Evolutionary conservation across 2,113 vertebrate genomes (phyloP).

Genomic region (Laticauda colubrina): DNA sequence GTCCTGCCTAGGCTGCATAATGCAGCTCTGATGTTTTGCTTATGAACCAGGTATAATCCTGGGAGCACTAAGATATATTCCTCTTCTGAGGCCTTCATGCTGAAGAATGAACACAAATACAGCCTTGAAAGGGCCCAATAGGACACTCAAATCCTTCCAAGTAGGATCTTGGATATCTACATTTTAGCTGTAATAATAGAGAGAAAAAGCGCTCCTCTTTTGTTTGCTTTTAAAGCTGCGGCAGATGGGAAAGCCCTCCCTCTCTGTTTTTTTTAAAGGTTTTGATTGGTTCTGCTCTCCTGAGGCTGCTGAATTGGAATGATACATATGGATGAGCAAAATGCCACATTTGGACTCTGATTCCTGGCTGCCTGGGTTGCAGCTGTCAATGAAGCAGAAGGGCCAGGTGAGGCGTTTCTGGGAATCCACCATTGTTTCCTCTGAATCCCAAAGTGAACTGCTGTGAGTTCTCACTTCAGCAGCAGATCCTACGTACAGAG

Average conservation of each 20-base stretch:
- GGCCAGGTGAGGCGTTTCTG: conserved; percentile 2
- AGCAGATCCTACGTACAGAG: conserved; percentile 42
- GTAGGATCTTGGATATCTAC: not conserved
- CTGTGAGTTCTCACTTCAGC: conserved; percentile 25
- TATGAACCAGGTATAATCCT: not conserved
- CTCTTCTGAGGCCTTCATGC: conserved; percentile 1
- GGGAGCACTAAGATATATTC: not conserved
- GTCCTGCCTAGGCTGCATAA: not conserved
- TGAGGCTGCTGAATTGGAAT: conserved; percentile 12
- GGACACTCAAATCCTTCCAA: not conserved
- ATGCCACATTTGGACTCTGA: conserved; percentile 21
- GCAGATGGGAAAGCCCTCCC: not conserved
- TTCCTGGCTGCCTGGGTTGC: conserved; percentile 25
- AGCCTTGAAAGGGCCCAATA: not conserved
- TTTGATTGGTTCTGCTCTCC: conserved; percentile 10
- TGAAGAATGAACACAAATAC: not conserved
- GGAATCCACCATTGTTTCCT: conserved; percentile 23
- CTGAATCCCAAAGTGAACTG: conserved; percentile 32
- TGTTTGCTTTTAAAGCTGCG: conserved; percentile 3
- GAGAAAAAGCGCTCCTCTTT: not conserved
- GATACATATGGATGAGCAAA: not conserved
- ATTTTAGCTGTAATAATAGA: conserved; percentile 12
- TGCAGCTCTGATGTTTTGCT: not conserved
- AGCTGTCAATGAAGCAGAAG: conserved; percentile 35
- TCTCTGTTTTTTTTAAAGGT: not conserved